phyloP scores from a whole-genome alignment of 2,797 vertebrate species.

The Alectoris magna region DNA sequence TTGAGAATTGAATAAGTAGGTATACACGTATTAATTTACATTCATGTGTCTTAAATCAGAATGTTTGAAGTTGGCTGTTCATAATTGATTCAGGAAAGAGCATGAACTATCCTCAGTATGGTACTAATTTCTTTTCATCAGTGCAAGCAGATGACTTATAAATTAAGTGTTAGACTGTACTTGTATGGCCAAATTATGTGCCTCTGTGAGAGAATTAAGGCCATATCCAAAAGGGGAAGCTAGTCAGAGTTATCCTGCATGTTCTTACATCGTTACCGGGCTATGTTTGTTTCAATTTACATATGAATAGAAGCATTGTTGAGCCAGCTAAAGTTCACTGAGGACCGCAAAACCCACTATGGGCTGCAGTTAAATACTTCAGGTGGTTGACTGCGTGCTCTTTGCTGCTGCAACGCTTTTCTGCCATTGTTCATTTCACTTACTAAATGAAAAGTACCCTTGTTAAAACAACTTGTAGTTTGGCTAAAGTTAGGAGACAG shows the following conservation, averaged over 20 bases:
- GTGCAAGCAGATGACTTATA: background rate
- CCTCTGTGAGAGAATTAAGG: background rate
- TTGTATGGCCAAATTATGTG: background rate
- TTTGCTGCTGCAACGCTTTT: background rate
- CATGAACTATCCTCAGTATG: background rate
- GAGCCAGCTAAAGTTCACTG: background rate
- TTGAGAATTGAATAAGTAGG: background rate
- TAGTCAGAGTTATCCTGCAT: background rate
- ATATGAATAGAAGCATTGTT: background rate
- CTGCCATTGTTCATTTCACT: background rate
- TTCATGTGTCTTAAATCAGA: background rate
- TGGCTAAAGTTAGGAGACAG: background rate
- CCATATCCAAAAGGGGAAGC: background rate
- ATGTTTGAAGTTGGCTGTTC: background rate
- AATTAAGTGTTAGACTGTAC: background rate
- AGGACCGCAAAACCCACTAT: background rate
- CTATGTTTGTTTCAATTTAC: background rate
- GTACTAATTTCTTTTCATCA: background rate
- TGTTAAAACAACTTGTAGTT: background rate
- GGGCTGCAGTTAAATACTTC: background rate
- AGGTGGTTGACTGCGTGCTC: fast-evolving
- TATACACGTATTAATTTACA: background rate
- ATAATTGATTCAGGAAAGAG: background rate
- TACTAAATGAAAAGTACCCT: background rate
- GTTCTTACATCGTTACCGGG: background rate